Evolutionary conservation across 1,140 invertebrate species (phyloP), one percentile per base, ranked within the genome.

Genomic region (Drosophila repleta): DNA sequence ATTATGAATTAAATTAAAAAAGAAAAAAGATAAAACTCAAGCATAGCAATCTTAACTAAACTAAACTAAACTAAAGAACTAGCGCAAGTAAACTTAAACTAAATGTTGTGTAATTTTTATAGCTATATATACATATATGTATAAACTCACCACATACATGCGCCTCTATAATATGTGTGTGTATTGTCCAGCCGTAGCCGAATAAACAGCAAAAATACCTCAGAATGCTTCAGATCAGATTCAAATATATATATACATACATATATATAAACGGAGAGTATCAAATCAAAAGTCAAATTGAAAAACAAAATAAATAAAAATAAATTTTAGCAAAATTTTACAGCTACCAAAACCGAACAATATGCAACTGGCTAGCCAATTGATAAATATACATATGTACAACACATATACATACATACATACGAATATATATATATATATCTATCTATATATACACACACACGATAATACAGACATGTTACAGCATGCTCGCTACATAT

Each of bases 61-160:
- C 57, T 69, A 70, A 79, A 57, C 58, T 61, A 64, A 49, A 37
- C 45, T 29, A 41, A 49, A 46, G 76, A 67, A 64, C 81, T 84
- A 84, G 80, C 57, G 72, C 64, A 81, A 81, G 79, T 81, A 78
- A 77, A 49, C 15, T 62, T 52, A 65, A 35, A 77, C 70, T 85
- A 79, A 79, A 85, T 85, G 82, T 85, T 88, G 82, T 87, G 83
- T 87, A 43, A 75, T 88, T 87, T 87, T 87, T 76, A 87, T 82
- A 88, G 82, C 72, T 68, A 73, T 62, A 71, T 73, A 43, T 43
- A 43, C n/a, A 18, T 43, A 41, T 56, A 53, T 53, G 24, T 41
- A 46, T 41, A 43, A 71, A 76, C 72, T 57, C 56, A 67, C 60
- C 56, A 67, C 60, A 62, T 67, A 57, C 37, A 60, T 35, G 13